Evolutionary conservation across 2,797 vertebrate genomes (phyloP).

Genomic region (Macrochelys suwanniensis): DNA sequence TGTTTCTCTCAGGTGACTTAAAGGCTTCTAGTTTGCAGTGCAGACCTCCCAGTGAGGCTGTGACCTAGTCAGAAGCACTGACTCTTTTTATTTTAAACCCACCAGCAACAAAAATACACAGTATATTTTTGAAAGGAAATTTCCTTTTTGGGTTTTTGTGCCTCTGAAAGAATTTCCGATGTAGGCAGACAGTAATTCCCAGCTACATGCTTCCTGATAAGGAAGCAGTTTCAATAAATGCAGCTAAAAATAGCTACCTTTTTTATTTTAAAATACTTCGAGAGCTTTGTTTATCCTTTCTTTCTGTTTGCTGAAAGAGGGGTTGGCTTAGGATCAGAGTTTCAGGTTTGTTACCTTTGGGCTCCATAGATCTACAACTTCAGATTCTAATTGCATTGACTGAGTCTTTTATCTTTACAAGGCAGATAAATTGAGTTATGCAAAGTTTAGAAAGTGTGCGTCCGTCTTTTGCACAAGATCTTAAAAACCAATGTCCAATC

Average conservation of each 20-base stretch:
- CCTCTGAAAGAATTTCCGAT: slow-evolving; percentile 92
- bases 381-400: not conserved
- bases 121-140: slow-evolving; percentile 81
- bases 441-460: not conserved
- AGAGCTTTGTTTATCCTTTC: slow-evolving; percentile 71
- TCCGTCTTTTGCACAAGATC: not conserved
- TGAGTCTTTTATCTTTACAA: not conserved
- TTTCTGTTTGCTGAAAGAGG: slow-evolving; percentile 55
- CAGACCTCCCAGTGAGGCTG: slow-evolving; percentile 3
- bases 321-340: not conserved
- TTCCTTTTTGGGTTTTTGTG: slow-evolving; percentile 84
- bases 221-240: slow-evolving; percentile 89
- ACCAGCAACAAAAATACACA: slow-evolving; percentile 52
- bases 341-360: not conserved
- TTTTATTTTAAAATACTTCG: slow-evolving; percentile 60
- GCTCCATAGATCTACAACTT: not conserved
- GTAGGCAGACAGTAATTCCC: slow-evolving; percentile 91
- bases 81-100: slow-evolving; percentile 62
- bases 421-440: not conserved
- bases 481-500: not conserved
- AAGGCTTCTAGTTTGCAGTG: slow-evolving; percentile 47
- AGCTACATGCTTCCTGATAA: slow-evolving; percentile 92
- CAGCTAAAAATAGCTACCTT: slow-evolving; percentile 82
- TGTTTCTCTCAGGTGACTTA: slow-evolving; percentile 56
- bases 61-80: slow-evolving; percentile 47